These are phyloP conservation scores for Strigops habroptila DNA, from an alignment of 2,113 vertebrate genomes.

Conservation along the genomic window DNA sequence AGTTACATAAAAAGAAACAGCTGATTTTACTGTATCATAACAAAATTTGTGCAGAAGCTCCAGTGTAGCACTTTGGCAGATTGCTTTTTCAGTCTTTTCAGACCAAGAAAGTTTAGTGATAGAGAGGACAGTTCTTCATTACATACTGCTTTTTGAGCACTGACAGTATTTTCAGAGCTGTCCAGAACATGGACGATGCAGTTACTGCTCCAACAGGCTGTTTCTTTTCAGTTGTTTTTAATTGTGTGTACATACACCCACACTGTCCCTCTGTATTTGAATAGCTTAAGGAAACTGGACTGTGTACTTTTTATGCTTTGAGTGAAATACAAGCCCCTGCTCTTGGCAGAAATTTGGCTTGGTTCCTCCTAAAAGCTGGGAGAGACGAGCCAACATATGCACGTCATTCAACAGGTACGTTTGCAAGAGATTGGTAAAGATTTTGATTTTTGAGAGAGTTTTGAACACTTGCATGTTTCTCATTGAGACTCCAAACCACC, in stretches of 20 bases:
- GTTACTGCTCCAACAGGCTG: background rate
- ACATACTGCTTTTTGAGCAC: background rate
- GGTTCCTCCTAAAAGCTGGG: background rate
- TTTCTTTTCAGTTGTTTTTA: background rate
- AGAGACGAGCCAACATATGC: background rate
- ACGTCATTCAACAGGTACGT: background rate
- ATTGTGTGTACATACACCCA: background rate
- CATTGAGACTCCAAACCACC: background rate
- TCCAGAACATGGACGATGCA: background rate
- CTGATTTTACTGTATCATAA: background rate
- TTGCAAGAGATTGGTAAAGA: background rate
- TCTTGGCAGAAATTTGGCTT: slow-evolving; percentile 31
- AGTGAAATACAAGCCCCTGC: background rate
- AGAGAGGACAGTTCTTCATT: background rate
- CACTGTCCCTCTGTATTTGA: background rate
- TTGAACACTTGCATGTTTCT: background rate
- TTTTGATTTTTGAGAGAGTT: background rate
- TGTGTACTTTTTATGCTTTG: background rate
- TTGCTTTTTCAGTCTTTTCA: background rate
- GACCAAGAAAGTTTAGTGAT: background rate
- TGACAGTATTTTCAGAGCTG: background rate
- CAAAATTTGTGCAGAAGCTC: background rate
- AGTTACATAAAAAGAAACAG: background rate
- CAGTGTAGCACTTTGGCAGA: background rate
- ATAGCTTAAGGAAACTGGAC: background rate